These are phyloP conservation scores for Toxostoma redivivum DNA, from an alignment of 2,113 vertebrate species.

Conservation along the genomic window DNA sequence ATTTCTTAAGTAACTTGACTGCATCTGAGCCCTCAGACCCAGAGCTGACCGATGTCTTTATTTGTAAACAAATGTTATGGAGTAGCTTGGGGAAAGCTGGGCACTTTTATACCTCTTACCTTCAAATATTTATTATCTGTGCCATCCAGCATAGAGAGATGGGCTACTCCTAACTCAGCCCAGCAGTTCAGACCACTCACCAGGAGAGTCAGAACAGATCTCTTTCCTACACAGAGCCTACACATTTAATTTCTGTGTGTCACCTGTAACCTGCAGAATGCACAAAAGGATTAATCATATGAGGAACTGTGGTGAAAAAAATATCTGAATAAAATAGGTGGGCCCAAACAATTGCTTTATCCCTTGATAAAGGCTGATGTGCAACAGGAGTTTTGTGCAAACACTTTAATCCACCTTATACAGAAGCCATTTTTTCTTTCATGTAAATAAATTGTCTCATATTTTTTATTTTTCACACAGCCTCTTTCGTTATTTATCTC, in stretches of 20 bases:
- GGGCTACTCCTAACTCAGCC: neutral
- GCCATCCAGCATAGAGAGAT: neutral
- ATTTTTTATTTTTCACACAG: neutral
- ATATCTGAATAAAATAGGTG: neutral
- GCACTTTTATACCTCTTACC: neutral
- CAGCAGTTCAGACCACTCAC: neutral
- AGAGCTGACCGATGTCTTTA: accelerated
- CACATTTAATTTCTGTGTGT: neutral
- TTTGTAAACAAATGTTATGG: neutral
- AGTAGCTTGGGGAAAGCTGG: neutral
- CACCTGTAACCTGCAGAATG: neutral
- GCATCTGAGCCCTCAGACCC: neutral
- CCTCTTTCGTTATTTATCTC: neutral
- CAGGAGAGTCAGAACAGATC: neutral
- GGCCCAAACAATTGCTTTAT: neutral
- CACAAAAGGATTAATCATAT: neutral
- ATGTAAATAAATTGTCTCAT: neutral
- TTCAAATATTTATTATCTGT: neutral
- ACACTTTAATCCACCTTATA: neutral
- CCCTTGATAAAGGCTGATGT: neutral
- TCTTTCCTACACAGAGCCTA: neutral
- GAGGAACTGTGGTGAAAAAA: neutral
- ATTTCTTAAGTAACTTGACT: neutral
- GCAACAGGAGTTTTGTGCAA: neutral
- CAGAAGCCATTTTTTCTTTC: neutral